Evolutionary conservation across 2,797 vertebrate genomes (phyloP).

Genomic region (Rhinogobio ventralis): DNA sequence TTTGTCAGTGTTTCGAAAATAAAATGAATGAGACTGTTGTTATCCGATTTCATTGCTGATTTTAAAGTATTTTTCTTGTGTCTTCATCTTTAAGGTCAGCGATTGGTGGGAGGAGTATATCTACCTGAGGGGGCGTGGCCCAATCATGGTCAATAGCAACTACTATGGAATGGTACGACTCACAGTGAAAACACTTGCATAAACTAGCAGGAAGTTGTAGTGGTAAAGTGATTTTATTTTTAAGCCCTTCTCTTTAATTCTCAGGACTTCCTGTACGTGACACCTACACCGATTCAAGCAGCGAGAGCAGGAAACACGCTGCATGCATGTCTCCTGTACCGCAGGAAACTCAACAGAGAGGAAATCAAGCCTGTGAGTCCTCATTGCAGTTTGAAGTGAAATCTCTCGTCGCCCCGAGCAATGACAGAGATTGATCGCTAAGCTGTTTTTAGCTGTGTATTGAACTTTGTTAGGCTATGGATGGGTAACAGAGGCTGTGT

Average conservation of each 20-base stretch:
- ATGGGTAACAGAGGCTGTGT: neutral
- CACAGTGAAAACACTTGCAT: neutral
- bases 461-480: neutral
- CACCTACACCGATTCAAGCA: constrained; percentile 86
- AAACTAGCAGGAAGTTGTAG: neutral
- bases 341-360: constrained; percentile 81
- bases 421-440: constrained; percentile 29
- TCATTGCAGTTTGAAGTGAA: neutral
- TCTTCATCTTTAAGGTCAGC: constrained; percentile 79
- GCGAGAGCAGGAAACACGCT: constrained; percentile 83
- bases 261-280: constrained; percentile 89
- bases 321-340: constrained; percentile 78
- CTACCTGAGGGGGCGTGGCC: constrained; percentile 84
- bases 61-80: constrained; percentile 4
- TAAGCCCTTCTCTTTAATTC: neutral
- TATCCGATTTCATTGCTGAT: neutral
- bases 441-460: constrained; percentile 26
- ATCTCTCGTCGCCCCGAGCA: neutral
- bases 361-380: constrained; percentile 82
- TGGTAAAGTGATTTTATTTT: neutral
- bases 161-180: constrained; percentile 88
- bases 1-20: neutral
- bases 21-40: accelerated
- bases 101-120: constrained; percentile 95
- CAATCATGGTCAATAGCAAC: constrained; percentile 92